Base-by-base conservation (phyloP, 2,888 invertebrate species). In the Euzetes globulus region DNA sequence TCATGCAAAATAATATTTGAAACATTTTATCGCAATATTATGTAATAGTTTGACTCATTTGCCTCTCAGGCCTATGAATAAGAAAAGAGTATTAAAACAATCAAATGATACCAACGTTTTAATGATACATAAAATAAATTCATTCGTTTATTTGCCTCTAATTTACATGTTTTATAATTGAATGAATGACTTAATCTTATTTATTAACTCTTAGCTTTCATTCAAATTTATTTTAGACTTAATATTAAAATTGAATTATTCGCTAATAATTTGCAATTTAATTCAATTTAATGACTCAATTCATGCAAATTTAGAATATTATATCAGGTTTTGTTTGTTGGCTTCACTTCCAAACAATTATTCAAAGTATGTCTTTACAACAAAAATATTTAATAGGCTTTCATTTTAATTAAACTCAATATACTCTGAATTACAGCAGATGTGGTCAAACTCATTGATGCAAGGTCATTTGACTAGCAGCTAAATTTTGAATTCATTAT, bases 221-320 rank as follows among this genome's bases (percentile, higher is more conserved):
- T 37, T 70, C 45, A 37, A 45, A n/a, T 45, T 15, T 45, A 47
- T 45, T 45, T 70, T 70, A 45, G 22, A 70, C 47, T 70, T 45
- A 47, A 45, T 70, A 70, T 70, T 70, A 70, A 70, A 70, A 45
- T 70, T 47, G 19, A 13, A 45, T 70, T 70, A 70, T 41, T 70
- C 47, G 41, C 17, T 65, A 37, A 45, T 70, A 70, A 47, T 70
- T 70, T 70, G 22, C 68, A 41, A 37, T 70, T 70, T 70, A 70
- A 70, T 70, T 68, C 68, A 68, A 70, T 70, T 25, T 70, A 70
- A 70, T 70, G 47, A 70, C 47, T 70, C 19, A 70, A 70, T 70
- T 47, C 6, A 70, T 70, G 41, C 5, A 45, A 70, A 70, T 70
- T 70, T 37, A 37, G 3, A 65, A 15, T 1, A 19, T 15, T 29